phyloP scores from a whole-genome alignment of 2,113 vertebrate species.

The Ictalurus furcatus region DNA sequence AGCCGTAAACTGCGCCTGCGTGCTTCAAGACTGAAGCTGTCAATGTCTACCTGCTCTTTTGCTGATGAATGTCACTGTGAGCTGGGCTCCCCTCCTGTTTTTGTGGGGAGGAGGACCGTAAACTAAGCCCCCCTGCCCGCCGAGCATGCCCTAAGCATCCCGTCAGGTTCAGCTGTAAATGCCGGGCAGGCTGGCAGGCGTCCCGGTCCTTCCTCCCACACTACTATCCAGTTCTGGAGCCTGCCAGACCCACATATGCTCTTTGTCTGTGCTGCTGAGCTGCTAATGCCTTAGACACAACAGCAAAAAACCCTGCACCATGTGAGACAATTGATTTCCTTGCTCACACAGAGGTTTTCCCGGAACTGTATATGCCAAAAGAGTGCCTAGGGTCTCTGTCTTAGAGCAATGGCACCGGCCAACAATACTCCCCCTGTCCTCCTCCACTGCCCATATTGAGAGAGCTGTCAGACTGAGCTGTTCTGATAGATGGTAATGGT shows the following conservation, averaged over 20 bases:
- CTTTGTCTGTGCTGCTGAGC: slow-evolving; percentile 64
- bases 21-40: slow-evolving; percentile 52
- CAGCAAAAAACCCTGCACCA: slow-evolving; percentile 59
- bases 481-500: slow-evolving; percentile 62
- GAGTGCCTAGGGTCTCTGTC: slow-evolving; percentile 17
- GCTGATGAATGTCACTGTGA: slow-evolving; percentile 40
- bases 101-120: slow-evolving; percentile 38
- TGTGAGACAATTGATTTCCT: slow-evolving; percentile 61
- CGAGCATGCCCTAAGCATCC: slow-evolving; percentile 27
- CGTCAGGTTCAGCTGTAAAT: slow-evolving; percentile 58
- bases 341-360: slow-evolving; percentile 51
- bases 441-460: slow-evolving; percentile 66
- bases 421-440: slow-evolving; percentile 59
- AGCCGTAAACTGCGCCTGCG: slow-evolving; percentile 36
- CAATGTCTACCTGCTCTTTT: slow-evolving; percentile 46
- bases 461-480: slow-evolving; percentile 63
- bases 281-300: slow-evolving; percentile 59
- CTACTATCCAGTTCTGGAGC: slow-evolving; percentile 32
- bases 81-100: slow-evolving; percentile 30
- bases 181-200: slow-evolving; percentile 58
- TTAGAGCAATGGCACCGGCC: neutral
- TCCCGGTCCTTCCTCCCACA: slow-evolving; percentile 38
- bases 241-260: slow-evolving; percentile 69
- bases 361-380: slow-evolving; percentile 42
- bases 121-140: slow-evolving; percentile 30